These are phyloP conservation scores for Callimorpha dominula DNA, from an alignment of 2,888 invertebrate genomes.

Conservation along the genomic window DNA sequence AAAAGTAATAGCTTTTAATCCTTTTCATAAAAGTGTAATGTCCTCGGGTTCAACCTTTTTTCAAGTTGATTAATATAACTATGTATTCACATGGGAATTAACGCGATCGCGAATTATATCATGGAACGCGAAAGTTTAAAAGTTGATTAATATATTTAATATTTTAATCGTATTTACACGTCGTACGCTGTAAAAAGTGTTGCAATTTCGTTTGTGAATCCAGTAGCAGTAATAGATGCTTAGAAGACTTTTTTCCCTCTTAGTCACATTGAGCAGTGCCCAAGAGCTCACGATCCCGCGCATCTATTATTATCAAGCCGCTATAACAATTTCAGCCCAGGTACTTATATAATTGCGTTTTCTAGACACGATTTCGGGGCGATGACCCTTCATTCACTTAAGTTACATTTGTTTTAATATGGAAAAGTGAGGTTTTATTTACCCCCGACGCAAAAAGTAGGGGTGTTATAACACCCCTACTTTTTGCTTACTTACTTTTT, in stretches of 20 bases:
- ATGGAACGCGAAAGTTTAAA: no score
- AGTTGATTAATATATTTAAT: not conserved
- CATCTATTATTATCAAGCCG: slow-evolving; percentile 80
- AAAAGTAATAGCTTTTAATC: slow-evolving; percentile 22
- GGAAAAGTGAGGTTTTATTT: slow-evolving; percentile 4
- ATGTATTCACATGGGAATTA: no score
- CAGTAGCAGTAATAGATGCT: slow-evolving; percentile 17
- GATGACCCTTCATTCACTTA: slow-evolving; percentile 74
- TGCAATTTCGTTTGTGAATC: slow-evolving; percentile 23
- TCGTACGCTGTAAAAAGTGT: not conserved
- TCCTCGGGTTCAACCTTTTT: not conserved
- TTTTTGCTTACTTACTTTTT: no score
- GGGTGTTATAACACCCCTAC: no score
- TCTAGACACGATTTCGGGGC: slow-evolving; percentile 79
- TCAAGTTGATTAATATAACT: not conserved
- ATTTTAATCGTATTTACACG: not conserved
- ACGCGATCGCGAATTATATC: no score
- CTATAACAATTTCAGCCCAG: slow-evolving; percentile 74
- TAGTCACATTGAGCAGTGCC: slow-evolving; percentile 46
- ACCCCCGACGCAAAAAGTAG: no score
- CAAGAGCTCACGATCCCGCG: slow-evolving; percentile 71
- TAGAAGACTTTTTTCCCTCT: slow-evolving; percentile 37
- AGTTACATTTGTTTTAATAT: slow-evolving; percentile 31
- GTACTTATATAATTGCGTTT: slow-evolving; percentile 81
- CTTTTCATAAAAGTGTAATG: slow-evolving; percentile 15